Percentiles rank a stretch among this genome's conserved stretches.
Evolutionary conservation across 1,140 invertebrate genomes (phyloP).

Genomic region (Drosophila dunni): DNA sequence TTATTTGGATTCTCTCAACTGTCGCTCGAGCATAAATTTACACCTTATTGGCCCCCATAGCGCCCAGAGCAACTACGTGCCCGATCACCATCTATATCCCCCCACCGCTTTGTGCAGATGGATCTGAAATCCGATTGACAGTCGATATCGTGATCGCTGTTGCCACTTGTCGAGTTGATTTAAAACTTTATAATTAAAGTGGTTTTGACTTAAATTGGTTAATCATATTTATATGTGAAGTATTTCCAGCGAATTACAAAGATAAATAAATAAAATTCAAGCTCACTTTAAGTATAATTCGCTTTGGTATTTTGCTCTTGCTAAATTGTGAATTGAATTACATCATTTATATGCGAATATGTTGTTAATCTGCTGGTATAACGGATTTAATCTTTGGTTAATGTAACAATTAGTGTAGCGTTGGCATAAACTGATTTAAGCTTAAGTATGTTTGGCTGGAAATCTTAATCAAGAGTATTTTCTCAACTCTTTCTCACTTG

Average conservation of each 20-base stretch:
- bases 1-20: slow-evolving; percentile 43
- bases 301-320: slow-evolving; percentile 40
- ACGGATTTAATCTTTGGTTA: background rate
- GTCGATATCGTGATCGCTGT: slow-evolving; percentile 49
- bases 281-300: slow-evolving; percentile 51
- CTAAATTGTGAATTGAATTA: slow-evolving; percentile 34
- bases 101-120: slow-evolving; percentile 17
- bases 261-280: slow-evolving; percentile 52
- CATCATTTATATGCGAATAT: slow-evolving; percentile 54
- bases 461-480: background rate
- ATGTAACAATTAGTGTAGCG: background rate
- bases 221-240: slow-evolving; percentile 71
- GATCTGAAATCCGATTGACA: slow-evolving; percentile 40
- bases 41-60: slow-evolving; percentile 82
- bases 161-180: slow-evolving; percentile 60
- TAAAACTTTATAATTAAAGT: slow-evolving; percentile 74
- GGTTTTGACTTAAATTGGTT: slow-evolving; percentile 82
- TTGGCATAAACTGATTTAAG: too few relatives aligned
- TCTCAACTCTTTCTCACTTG: slow-evolving; percentile 5
- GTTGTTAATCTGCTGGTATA: slow-evolving; percentile 18
- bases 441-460: background rate
- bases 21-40: slow-evolving; percentile 74
- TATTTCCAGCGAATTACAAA: slow-evolving; percentile 30
- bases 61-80: slow-evolving; percentile 72
- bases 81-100: slow-evolving; percentile 3